Evolutionary conservation across 2,113 vertebrate species (phyloP), one percentile per base, ranked within the genome.

Genomic region (Percina caprodes): DNA sequence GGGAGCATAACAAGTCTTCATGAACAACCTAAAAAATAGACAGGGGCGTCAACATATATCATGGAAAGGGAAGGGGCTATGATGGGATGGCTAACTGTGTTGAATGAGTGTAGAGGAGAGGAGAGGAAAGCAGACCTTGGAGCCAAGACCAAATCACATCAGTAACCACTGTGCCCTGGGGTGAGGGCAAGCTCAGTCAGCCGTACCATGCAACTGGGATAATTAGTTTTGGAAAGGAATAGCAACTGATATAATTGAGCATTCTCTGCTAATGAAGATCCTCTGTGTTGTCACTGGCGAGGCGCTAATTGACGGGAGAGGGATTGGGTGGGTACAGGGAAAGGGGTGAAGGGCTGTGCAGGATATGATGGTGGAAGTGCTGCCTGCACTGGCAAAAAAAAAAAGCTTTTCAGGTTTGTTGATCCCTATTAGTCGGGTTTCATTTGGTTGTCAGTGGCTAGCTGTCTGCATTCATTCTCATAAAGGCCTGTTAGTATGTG

Each of bases 181-280:
- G 91, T 87, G 82, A 90, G 92, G 92, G 88, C 91, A 90, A 84
- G 88, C 87, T 92, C 93, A 94, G 90, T 94, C 94, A 96, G 92
- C 93, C 92, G 62, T 94, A 86, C 90, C 86, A 58, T 94, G 92
- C 92, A 93, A 94, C 92, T 91, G 80, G 92, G 94, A 94, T 96
- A 95, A 96, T 96, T 95, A 94, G 92, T 95, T 95, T 95, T 95
- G 94, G 95, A 95, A 95, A 93, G 89, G 90, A 95, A 94, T 94
- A 95, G 95, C 91, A 95, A 94, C 91, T 90, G 91, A 95, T 95
- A 95, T 96, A 96, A 96, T 94, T 94, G 93, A 95, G 94, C 93
- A 93, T 94, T 96, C 94, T 94, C 88, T 80, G 68, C 94, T 96
- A 95, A 96, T 96, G 94, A 96, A 95, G 94, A 95, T 94, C 89